Conservation (phyloP, 35 echinoderm and acorn worm species). For the Ophiothrix spiculata region DNA sequence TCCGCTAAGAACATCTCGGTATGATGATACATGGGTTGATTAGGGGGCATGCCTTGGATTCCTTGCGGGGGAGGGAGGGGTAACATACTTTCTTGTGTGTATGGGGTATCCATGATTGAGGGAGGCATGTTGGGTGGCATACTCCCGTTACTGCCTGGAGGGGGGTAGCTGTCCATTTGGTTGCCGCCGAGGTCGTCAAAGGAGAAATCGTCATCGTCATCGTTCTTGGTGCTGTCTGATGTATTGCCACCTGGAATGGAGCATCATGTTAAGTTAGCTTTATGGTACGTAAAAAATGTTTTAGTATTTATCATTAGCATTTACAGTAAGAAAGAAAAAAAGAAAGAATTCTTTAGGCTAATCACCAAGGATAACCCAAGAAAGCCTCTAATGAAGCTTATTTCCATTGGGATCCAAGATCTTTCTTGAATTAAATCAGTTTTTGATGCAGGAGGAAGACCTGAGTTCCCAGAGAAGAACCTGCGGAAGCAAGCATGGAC, state of each 20-base stretch:
- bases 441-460: too few relatives aligned
- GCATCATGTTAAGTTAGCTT: too few relatives aligned
- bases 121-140: slow-evolving; percentile 32
- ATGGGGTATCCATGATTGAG: slow-evolving; percentile 40
- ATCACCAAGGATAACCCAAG: too few relatives aligned
- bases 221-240: slow-evolving; percentile 41
- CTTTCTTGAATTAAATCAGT: too few relatives aligned
- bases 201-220: slow-evolving; percentile 69
- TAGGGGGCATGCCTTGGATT: slow-evolving; percentile 29
- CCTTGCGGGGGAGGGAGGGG: slow-evolving; percentile 30
- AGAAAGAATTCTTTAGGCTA: too few relatives aligned
- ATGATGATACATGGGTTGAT: slow-evolving; percentile 71
- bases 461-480: too few relatives aligned
- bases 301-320: too few relatives aligned
- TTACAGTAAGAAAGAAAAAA: too few relatives aligned
- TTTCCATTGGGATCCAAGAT: too few relatives aligned
- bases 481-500: too few relatives aligned
- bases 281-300: too few relatives aligned
- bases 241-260: slow-evolving; percentile 25
- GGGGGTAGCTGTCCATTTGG: slow-evolving; percentile 23
- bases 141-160: not conserved
- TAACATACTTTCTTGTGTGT: slow-evolving; percentile 43
- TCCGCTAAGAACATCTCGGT: slow-evolving; percentile 82
- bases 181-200: slow-evolving; percentile 55
- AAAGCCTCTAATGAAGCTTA: too few relatives aligned